Conservation (phyloP, 2,888 invertebrate genomes). For the Eulithis prunata region DNA sequence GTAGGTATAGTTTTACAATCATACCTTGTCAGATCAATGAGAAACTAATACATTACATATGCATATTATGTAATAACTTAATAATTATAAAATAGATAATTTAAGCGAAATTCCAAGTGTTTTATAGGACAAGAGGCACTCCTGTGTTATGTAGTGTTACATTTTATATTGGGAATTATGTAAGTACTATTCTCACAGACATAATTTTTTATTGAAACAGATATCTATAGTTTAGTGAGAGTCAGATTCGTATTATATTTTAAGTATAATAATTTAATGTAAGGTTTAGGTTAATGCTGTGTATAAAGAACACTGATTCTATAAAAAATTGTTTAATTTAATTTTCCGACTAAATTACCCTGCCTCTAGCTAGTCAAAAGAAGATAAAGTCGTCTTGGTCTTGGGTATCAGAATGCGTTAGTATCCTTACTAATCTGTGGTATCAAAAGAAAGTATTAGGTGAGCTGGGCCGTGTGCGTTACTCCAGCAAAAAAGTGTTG, state of each 20-base stretch:
- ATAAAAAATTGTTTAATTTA: slow-evolving; percentile 60
- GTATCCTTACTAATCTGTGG: no score
- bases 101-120: slow-evolving; percentile 64
- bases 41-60: slow-evolving; percentile 35
- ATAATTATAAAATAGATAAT: slow-evolving; percentile 50
- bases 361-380: no score
- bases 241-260: slow-evolving; percentile 82
- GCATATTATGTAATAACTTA: slow-evolving; percentile 44
- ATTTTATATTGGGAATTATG: slow-evolving; percentile 59
- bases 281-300: slow-evolving; percentile 75
- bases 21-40: slow-evolving; percentile 32
- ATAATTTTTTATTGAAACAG: slow-evolving; percentile 66
- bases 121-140: slow-evolving; percentile 61
- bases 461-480: no score
- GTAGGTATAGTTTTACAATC: slow-evolving; percentile 38
- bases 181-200: slow-evolving; percentile 65
- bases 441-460: no score
- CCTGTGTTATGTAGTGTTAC: slow-evolving; percentile 66
- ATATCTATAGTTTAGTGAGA: slow-evolving; percentile 70
- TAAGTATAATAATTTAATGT: slow-evolving; percentile 71
- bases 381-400: no score
- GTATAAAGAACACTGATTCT: slow-evolving; percentile 81
- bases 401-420: no score
- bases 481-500: no score
- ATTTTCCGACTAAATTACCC: background rate